Evolutionary conservation across 2,113 vertebrate species (phyloP).

Genomic region (Fulica atra): DNA sequence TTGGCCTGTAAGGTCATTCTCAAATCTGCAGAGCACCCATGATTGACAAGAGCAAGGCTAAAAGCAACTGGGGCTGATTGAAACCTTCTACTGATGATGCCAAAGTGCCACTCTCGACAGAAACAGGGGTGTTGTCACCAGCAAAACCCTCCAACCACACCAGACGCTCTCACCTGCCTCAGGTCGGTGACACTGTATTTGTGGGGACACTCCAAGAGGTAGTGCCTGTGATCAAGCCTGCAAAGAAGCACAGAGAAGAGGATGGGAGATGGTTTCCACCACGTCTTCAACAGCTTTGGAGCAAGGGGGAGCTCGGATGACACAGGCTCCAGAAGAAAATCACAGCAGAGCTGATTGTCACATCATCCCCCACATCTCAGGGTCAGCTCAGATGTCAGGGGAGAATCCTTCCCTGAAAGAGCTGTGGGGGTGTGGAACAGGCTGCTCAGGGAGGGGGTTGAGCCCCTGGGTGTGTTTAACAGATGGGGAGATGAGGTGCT

Average conservation of each 20-base stretch:
- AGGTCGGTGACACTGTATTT: conserved; percentile 90
- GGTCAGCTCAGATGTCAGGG: too few species aligned
- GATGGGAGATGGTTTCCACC: not conserved
- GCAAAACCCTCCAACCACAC: not conserved
- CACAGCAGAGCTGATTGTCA: not conserved
- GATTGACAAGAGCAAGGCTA: not conserved
- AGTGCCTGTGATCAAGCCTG: conserved; percentile 86
- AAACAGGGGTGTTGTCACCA: rapidly evolving
- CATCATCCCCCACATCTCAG: not conserved
- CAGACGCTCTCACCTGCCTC: conserved; percentile 82
- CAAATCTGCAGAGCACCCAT: rapidly evolving
- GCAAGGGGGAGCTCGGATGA: not conserved
- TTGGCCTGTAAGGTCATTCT: not conserved
- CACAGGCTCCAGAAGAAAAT: not conserved
- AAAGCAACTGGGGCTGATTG: not conserved
- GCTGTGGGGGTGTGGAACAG: too few species aligned
- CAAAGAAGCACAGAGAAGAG: conserved; percentile 16
- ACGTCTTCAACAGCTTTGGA: not conserved
- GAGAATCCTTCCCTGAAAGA: too few species aligned
- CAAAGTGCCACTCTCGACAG: rapidly evolving
- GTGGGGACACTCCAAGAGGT: conserved; percentile 86
- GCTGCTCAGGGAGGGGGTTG: too few species aligned
- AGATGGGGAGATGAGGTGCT: too few species aligned
- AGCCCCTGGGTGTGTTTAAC: too few species aligned
- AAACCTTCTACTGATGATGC: not conserved